Base-by-base conservation (phyloP, 2,888 invertebrate genomes). In the Ophioninae sp. region DNA sequence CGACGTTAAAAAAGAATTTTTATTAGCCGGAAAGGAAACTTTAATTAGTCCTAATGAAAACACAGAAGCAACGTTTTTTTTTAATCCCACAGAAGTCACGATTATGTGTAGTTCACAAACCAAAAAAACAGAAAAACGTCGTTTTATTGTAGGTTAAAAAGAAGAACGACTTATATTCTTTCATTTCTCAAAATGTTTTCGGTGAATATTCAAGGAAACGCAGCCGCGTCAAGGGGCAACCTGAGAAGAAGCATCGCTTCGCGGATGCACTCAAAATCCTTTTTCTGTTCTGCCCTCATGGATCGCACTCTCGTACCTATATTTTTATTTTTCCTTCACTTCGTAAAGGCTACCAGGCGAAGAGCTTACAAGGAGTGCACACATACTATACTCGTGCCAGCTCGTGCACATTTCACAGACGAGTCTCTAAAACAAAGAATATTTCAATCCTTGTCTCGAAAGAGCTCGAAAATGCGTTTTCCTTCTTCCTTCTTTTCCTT, bases 241-340 rank as follows among this genome's bases (percentile, higher is more conserved):
- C 30, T 51, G 72, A 30, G 68, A 61, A 67, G 41, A 82, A 67
- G 76, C 71, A 67, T 63, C 82, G 72, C 75, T 79, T 39, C 51
- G 39, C 75, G 65, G 67, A 82, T 82, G 71, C 75, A 76, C 76
- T 82, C 79, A 58, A 23, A 44, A 39, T 39, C 39, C 30, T 59
- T 44, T 30, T 71, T 20, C 74, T 64, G 64, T 61, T 58, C 71
- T 17, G 9, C 61, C 39, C 23, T 17, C 44, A 44, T 10, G 39
- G 9, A 3, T 30, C 22, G 73, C 61, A 63, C 72, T 61, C 30
- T 37, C 41, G 41, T 41, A 39, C 39, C 5, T 6, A 9, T 41
- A 9, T 41, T 41, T 39, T 69, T 23, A 71, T 56, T 63, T 69
- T 58, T 64, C 37, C 75, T 51, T 44, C 72, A 61, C 51, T 58